Conservation (phyloP, 2,113 vertebrate species). For the Pomatostomus ruficeps region DNA sequence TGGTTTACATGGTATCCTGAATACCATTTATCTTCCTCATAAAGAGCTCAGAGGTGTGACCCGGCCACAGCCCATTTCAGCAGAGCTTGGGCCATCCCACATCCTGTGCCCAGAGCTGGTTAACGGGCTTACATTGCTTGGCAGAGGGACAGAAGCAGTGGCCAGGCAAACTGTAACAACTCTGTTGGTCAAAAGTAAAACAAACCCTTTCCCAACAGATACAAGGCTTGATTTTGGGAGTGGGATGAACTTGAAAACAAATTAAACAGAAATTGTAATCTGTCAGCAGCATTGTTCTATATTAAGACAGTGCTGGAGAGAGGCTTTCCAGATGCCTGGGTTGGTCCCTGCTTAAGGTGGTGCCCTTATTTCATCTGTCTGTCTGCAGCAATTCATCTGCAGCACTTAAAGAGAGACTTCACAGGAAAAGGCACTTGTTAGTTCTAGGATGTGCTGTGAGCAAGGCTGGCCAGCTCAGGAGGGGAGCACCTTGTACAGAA, state of each 20-base stretch:
- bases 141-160: not conserved
- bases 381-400: not conserved
- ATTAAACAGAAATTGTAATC: not conserved
- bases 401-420: not conserved
- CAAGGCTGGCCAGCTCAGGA: not conserved
- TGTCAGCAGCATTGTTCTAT: not conserved
- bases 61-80: not conserved
- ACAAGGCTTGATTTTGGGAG: not conserved
- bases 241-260: not conserved
- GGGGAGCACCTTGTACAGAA: not conserved
- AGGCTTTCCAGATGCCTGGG: not conserved
- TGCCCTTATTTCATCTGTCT: not conserved
- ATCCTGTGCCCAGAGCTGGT: fast-evolving
- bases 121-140: not conserved
- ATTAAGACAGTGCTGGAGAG: not conserved
- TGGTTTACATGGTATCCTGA: not conserved
- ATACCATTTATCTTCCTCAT: not conserved
- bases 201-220: not conserved
- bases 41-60: not conserved
- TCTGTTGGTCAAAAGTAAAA: not conserved
- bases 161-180: not conserved
- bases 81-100: not conserved
- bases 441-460: not conserved
- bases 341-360: not conserved
- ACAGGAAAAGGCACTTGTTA: not conserved